A percentile compares a stretch with the other conserved stretches of the same genome.
These are phyloP conservation scores for Mesochorus sp. DNA, from an alignment of 2,888 invertebrate genomes.

Conservation along the genomic window DNA sequence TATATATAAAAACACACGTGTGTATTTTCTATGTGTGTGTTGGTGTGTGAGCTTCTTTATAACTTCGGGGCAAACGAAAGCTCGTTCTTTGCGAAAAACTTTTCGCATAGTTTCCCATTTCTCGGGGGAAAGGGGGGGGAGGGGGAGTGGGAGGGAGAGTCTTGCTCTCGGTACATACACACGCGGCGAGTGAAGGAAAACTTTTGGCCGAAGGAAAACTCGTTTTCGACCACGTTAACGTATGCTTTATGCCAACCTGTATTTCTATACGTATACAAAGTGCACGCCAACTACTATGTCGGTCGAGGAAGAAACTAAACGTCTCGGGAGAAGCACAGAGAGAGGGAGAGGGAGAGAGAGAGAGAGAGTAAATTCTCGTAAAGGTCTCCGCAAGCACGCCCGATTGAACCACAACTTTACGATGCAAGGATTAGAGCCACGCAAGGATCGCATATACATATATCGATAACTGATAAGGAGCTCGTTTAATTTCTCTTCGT, in stretches of 20 bases:
- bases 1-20: no score
- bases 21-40: background rate
- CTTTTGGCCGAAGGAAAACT: constrained; percentile 14
- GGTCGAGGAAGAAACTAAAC: constrained; percentile 6
- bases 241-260: constrained; percentile 35
- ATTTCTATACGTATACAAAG: background rate
- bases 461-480: background rate
- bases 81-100: constrained; percentile 25
- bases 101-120: constrained; percentile 39
- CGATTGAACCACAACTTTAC: constrained; percentile 33
- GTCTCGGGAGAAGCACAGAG: background rate
- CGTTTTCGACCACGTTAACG: constrained; percentile 8
- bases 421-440: constrained; percentile 4
- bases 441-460: background rate
- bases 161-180: background rate
- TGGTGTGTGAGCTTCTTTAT: constrained; percentile 1
- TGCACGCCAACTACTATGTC: background rate
- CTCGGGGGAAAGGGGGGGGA: no score
- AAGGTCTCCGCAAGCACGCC: constrained; percentile 8
- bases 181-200: constrained; percentile 3
- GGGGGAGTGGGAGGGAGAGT: no score
- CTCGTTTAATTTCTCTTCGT: no score
- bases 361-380: constrained; percentile 34
- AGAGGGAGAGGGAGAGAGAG: no score
- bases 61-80: background rate